Conservation (phyloP, 2,113 vertebrate species). For the Phodopus roborovskii region DNA sequence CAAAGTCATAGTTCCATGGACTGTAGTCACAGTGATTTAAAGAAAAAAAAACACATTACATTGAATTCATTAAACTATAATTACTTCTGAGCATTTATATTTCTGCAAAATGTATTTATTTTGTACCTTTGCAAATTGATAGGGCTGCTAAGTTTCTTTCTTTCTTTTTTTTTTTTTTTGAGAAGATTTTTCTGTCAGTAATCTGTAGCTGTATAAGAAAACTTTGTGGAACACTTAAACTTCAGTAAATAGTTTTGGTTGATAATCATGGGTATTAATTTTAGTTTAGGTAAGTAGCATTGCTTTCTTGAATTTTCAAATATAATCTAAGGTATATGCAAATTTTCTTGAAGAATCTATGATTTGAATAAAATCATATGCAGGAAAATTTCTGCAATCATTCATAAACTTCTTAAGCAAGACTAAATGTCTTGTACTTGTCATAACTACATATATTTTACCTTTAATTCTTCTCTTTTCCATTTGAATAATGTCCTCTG, state of each 20-base stretch:
- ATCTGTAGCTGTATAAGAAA: neutral
- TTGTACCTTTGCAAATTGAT: neutral
- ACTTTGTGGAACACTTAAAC: neutral
- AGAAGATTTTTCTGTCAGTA: neutral
- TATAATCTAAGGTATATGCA: neutral
- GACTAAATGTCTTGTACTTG: neutral
- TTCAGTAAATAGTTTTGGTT: constrained; percentile 43
- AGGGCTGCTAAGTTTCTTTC: neutral
- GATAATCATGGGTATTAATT: constrained; percentile 37
- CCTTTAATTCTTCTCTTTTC: neutral
- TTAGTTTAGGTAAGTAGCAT: neutral
- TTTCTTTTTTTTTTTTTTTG: neutral
- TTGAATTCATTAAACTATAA: constrained; percentile 37
- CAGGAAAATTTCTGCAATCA: neutral
- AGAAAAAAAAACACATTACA: neutral
- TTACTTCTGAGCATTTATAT: constrained; percentile 1
- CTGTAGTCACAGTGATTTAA: constrained; percentile 1
- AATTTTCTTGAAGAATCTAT: constrained; percentile 27
- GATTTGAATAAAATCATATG: neutral
- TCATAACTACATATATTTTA: constrained; percentile 17
- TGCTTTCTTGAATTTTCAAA: neutral
- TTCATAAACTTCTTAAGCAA: neutral
- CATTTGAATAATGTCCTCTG: neutral
- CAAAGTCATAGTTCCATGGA: neutral
- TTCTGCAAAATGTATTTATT: neutral